A percentile compares a stretch with the other conserved stretches of the same genome.
These are phyloP conservation scores for Notiomystis cincta DNA, from an alignment of 2,113 vertebrate species.

Conservation along the genomic window DNA sequence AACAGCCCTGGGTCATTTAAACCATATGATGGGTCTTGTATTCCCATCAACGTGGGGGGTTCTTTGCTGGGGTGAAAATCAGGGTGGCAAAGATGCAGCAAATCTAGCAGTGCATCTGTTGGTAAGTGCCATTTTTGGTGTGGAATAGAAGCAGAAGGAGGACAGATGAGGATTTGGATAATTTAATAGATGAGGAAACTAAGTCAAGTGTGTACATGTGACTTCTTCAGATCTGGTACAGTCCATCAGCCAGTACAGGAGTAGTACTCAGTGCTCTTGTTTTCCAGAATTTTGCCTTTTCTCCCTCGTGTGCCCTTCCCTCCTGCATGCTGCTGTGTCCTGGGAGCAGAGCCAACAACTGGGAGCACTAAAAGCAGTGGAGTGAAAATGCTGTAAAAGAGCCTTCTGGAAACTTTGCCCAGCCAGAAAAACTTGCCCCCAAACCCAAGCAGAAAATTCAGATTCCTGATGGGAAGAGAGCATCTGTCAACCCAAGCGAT, in stretches of 20 bases:
- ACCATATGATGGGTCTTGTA: neutral
- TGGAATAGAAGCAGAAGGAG: neutral
- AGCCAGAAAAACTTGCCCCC: conserved; percentile 16
- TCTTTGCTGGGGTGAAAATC: neutral
- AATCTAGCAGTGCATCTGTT: neutral
- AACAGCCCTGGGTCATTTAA: conserved; percentile 33
- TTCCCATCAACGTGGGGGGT: neutral
- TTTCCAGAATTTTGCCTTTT: neutral
- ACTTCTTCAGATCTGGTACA: neutral
- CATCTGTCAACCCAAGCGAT: neutral
- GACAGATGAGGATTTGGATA: neutral
- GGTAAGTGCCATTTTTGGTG: neutral
- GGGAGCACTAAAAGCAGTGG: neutral
- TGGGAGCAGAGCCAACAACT: conserved; percentile 34
- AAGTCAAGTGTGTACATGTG: neutral
- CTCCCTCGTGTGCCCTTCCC: neutral
- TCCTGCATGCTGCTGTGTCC: neutral
- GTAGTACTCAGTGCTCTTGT: neutral
- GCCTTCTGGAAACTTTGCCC: conserved; percentile 34
- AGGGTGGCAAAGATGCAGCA: neutral
- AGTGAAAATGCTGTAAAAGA: conserved; percentile 23
- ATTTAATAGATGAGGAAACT: neutral
- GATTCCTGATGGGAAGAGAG: neutral
- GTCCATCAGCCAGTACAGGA: neutral
- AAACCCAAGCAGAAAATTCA: neutral